Percentiles rank a stretch among this genome's conserved stretches.
Conservation (phyloP, 2,113 vertebrate genomes). For the Oryctolagus cuniculus region DNA sequence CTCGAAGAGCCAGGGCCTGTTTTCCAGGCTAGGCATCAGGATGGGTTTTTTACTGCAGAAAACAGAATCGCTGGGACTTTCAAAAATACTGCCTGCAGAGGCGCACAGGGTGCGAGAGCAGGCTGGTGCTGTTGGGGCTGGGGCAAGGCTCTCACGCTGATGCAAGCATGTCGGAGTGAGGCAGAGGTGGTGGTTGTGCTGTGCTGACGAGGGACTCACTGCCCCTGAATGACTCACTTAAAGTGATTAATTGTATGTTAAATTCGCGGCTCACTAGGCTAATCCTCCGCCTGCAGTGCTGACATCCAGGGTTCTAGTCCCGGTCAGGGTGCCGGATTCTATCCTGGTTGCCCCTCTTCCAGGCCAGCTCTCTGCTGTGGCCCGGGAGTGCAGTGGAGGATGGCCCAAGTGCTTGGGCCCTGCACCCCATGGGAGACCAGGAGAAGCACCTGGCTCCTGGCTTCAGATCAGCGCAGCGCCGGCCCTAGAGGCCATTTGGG, state of each 20-base stretch:
- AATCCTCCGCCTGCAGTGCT: too few relatives aligned
- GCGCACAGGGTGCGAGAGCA: not conserved
- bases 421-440: too few relatives aligned
- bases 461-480: too few relatives aligned
- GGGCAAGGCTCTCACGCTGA: not conserved
- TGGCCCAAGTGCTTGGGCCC: too few relatives aligned
- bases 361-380: too few relatives aligned
- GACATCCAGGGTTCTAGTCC: too few relatives aligned
- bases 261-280: too few relatives aligned
- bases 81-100: conserved; percentile 9
- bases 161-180: not conserved
- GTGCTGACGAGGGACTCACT: not conserved
- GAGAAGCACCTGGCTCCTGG: too few relatives aligned
- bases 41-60: conserved; percentile 25
- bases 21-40: not conserved
- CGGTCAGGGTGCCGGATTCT: too few relatives aligned
- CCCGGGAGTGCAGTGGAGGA: too few relatives aligned
- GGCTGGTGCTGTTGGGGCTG: not conserved
- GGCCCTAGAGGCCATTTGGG: too few relatives aligned
- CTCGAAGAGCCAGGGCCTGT: not conserved
- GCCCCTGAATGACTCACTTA: not conserved
- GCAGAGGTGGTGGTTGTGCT: not conserved
- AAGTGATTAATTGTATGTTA: not conserved
- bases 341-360: too few relatives aligned
- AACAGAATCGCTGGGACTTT: conserved; percentile 24